Base-by-base conservation (phyloP, 2,113 vertebrate genomes). In the Tinamus guttatus region DNA sequence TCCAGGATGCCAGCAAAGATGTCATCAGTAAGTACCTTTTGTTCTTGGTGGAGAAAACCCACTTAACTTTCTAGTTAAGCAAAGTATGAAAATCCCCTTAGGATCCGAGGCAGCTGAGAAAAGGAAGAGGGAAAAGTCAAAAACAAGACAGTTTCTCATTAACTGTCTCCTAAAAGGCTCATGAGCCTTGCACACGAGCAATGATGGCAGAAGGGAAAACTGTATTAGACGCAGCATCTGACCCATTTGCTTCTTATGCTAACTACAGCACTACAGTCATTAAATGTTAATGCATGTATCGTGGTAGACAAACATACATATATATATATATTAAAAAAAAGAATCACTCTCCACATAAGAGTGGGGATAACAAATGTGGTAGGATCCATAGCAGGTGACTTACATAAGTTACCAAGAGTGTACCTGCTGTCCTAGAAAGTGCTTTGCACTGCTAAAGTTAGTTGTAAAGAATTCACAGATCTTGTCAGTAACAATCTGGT, bases 261-360 rank as follows among this genome's bases (percentile, higher is more conserved):
- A 12, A 9, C 7, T 56, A 8, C 11, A 7, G 11, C 22, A 25
- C 45, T 32, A 12, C 21, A n/a, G 43, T 51, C 14, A 11, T 9
- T 43, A n/a, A 27, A n/a, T 28, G 36, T n/a, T 67, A 45, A 21
- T 45, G 18, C 18, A 16, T 43, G 7, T 19, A 17, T 22, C 58
- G 43, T 0, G 1, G 9, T 51, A 13, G 5, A 14, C 25, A 58
- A 32, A 41, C 10, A 6, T 27, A 12, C 11, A 22, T 10, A 49
- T 49, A 22, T 22, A 49, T 49, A 49, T 36, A 25, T 25, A 16
- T 40, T n/a, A n/a, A n/a, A n/a, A n/a, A n/a, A n/a, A n/a, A 63
- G 67, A 47, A 24, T 40, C 5, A 13, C 17, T n/a, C n/a, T n/a
- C n/a, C 43, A 38, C 32, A 7, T 13, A 49, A 34, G 65, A 30